Evolutionary conservation across 2,797 vertebrate species (phyloP).

Genomic region (Distichodus sexfasciatus): DNA sequence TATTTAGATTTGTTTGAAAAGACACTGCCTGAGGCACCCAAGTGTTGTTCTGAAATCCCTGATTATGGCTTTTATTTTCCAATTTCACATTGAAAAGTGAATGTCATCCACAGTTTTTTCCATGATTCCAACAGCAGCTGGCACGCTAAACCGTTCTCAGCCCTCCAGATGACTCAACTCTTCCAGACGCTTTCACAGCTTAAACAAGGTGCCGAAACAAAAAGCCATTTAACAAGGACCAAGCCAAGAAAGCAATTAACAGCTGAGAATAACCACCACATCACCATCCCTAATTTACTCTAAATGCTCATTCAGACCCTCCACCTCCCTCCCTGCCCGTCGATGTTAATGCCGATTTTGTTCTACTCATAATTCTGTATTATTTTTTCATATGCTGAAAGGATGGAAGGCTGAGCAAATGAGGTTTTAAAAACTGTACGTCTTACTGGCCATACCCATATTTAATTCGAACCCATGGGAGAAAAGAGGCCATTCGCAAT

Average conservation of each 20-base stretch:
- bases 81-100: slow-evolving; percentile 9
- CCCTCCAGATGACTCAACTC: slow-evolving; percentile 37
- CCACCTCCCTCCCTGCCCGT: neutral
- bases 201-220: slow-evolving; percentile 42
- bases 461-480: neutral
- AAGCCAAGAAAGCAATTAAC: slow-evolving; percentile 47
- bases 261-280: slow-evolving; percentile 24
- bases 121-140: slow-evolving; percentile 2
- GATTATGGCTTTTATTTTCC: neutral
- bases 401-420: slow-evolving; percentile 17
- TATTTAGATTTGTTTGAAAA: neutral
- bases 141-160: slow-evolving; percentile 15
- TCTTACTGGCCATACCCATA: neutral
- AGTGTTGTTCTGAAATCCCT: neutral
- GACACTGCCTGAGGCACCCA: neutral
- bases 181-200: slow-evolving; percentile 23
- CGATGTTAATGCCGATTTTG: slow-evolving; percentile 13
- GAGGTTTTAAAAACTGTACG: slow-evolving; percentile 21
- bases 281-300: slow-evolving; percentile 17
- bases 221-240: slow-evolving; percentile 32
- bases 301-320: slow-evolving; percentile 7
- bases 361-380: neutral
- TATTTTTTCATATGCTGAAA: slow-evolving; percentile 7
- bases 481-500: neutral
- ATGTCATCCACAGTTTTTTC: neutral